Conservation (phyloP, 2,888 invertebrate genomes). For the Tenthredo notha region DNA sequence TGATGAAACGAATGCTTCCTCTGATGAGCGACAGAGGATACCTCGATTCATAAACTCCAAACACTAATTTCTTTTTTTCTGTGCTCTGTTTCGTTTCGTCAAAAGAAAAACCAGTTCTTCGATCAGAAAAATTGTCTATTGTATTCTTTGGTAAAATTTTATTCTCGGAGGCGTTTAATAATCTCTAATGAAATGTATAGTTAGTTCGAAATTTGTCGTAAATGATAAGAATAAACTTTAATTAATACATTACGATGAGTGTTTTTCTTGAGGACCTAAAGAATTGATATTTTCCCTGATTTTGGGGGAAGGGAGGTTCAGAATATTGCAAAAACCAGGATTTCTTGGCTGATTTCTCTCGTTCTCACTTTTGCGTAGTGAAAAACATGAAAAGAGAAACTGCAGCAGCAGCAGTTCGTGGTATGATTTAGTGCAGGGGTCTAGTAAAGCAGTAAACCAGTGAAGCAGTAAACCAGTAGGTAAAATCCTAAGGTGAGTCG, state of each 20-base stretch:
- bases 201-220: too few species aligned
- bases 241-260: too few species aligned
- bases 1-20: constrained; percentile 61
- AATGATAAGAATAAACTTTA: too few species aligned
- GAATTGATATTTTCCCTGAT: neutral
- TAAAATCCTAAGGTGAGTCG: constrained; percentile 65
- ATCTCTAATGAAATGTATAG: too few species aligned
- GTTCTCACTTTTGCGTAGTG: neutral
- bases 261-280: too few species aligned
- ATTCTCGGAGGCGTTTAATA: too few species aligned
- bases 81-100: too few species aligned
- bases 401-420: neutral
- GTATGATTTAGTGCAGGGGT: constrained; percentile 74
- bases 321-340: neutral
- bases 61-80: neutral
- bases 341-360: neutral
- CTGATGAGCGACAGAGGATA: constrained; percentile 62
- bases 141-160: too few species aligned
- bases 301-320: too few species aligned
- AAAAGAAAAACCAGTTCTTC: too few species aligned
- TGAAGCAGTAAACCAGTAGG: constrained; percentile 75
- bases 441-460: constrained; percentile 60
- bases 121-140: too few species aligned
- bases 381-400: constrained; percentile 28
- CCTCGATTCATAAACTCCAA: constrained; percentile 58